These are phyloP conservation scores for Trichopria drosophilae DNA, from an alignment of 2,888 invertebrate genomes.

Conservation along the genomic window DNA sequence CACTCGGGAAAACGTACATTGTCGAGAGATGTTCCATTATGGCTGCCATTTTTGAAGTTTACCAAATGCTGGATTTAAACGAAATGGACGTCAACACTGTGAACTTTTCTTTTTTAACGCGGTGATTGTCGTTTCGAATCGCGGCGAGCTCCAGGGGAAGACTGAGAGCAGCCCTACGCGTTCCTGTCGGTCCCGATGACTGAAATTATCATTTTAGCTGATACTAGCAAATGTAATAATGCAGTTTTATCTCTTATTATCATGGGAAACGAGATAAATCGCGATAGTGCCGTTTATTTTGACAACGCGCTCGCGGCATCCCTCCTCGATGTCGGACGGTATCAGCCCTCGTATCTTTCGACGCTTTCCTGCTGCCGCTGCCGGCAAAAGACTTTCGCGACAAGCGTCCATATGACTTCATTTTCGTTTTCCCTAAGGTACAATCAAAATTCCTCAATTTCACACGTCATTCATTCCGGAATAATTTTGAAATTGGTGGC, in stretches of 20 bases:
- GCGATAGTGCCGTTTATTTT: conserved; percentile 60
- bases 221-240: conserved; percentile 60
- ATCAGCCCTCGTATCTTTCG: conserved; percentile 42
- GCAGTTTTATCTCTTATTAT: conserved; percentile 60
- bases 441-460: too few species aligned
- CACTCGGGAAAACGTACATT: too few species aligned
- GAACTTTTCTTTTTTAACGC: neutral
- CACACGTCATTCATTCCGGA: too few species aligned
- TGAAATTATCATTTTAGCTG: conserved; percentile 60
- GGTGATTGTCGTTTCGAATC: conserved; percentile 1
- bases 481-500: too few species aligned
- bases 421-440: too few species aligned
- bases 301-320: conserved; percentile 48
- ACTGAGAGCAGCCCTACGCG: conserved; percentile 48
- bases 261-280: conserved; percentile 60
- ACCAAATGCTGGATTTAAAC: too few species aligned
- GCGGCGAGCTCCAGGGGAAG: conserved; percentile 14
- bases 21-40: too few species aligned
- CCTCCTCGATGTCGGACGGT: conserved; percentile 30
- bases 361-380: conserved; percentile 27
- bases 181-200: conserved; percentile 54
- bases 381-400: conserved; percentile 15
- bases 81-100: neutral
- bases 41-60: too few species aligned
- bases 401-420: too few species aligned